These are phyloP conservation scores for Denticeps clupeoides DNA, from an alignment of 2,797 vertebrate species.

Conservation along the genomic window DNA sequence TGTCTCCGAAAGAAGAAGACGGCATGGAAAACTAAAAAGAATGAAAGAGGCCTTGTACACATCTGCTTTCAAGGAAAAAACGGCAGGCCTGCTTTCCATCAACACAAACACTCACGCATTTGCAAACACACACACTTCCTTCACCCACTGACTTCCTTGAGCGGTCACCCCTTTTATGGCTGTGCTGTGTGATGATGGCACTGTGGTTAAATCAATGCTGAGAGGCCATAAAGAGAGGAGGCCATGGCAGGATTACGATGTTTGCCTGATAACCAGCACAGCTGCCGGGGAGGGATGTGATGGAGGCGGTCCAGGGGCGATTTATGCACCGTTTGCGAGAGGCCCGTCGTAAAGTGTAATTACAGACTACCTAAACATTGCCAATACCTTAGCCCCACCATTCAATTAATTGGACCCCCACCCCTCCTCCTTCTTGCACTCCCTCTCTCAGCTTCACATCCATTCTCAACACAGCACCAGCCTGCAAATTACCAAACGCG, in stretches of 20 bases:
- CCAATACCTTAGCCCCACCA: constrained; percentile 18
- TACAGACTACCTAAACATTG: constrained; percentile 25
- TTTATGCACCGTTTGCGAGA: constrained; percentile 33
- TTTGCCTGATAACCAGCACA: constrained; percentile 68
- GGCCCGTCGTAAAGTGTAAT: constrained; percentile 31
- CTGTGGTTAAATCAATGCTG: constrained; percentile 55
- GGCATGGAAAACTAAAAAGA: too few species aligned
- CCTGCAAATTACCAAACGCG: too few species aligned
- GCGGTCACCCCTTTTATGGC: constrained; percentile 21
- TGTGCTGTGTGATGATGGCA: constrained; percentile 2
- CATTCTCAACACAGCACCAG: neutral
- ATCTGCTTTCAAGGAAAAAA: neutral
- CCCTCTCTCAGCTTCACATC: neutral
- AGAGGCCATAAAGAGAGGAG: constrained; percentile 74
- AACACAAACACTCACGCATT: neutral
- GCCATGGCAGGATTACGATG: constrained; percentile 78
- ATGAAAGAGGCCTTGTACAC: too few species aligned
- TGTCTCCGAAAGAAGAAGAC: too few species aligned
- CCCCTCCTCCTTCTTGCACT: neutral
- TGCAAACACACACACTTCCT: neutral
- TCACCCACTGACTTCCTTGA: neutral
- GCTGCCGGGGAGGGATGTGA: constrained; percentile 18
- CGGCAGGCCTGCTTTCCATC: neutral
- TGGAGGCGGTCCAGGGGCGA: constrained; percentile 10
- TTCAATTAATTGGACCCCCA: constrained; percentile 23